Percentiles rank a stretch among this genome's conserved stretches.
These are phyloP conservation scores for Thalassoma bifasciatum DNA, from an alignment of 2,113 vertebrate species.

Conservation along the genomic window DNA sequence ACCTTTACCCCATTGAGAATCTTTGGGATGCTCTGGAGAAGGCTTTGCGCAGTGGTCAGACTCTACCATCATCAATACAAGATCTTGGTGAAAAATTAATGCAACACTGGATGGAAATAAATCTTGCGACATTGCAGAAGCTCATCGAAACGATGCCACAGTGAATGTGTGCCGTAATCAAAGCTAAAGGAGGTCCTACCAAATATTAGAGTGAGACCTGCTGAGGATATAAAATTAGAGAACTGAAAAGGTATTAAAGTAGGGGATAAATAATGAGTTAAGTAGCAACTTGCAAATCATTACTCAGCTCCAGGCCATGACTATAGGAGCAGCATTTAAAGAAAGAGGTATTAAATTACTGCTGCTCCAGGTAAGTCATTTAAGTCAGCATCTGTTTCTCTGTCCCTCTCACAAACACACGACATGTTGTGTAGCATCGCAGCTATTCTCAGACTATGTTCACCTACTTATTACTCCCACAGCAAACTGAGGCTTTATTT, in stretches of 20 bases:
- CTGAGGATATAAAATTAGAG: background rate
- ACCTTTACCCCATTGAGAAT: no score
- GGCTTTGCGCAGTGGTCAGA: no score
- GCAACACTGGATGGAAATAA: no score
- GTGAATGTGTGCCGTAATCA: no score
- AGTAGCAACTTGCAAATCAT: background rate
- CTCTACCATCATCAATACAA: no score
- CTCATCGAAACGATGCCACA: no score
- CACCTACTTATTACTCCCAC: background rate
- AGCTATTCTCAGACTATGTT: background rate
- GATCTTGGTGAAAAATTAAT: no score
- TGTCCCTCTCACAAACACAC: background rate
- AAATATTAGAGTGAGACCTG: no score
- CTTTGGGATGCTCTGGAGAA: no score
- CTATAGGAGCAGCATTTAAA: background rate
- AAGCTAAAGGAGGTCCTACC: no score
- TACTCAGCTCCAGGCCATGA: constrained; percentile 16
- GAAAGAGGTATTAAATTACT: background rate
- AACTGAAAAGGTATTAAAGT: background rate
- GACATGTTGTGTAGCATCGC: background rate
- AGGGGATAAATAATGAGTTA: constrained; percentile 3
- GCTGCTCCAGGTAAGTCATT: constrained; percentile 2
- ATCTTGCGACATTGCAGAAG: no score
- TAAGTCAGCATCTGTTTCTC: constrained; percentile 3
- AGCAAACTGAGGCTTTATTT: background rate